Conservation (phyloP, 2,888 invertebrate species). For the Drosophila neotestacea region DNA sequence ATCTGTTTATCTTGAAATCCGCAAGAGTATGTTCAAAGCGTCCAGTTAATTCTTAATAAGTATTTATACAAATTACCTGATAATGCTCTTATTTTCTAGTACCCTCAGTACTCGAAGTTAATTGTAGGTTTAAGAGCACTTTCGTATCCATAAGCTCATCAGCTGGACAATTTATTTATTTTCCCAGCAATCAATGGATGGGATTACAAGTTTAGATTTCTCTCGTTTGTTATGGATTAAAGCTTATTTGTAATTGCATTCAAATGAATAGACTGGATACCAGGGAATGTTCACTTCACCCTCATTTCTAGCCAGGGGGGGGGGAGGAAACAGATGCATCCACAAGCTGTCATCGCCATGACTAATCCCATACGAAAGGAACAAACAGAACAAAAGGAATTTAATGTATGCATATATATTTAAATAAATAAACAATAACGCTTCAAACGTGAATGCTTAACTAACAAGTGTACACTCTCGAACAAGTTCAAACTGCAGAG, state of each 20-base stretch:
- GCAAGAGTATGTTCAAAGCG: neutral
- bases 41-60: neutral
- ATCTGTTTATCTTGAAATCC: neutral
- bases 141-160: conserved; percentile 1
- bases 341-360: conserved; percentile 12
- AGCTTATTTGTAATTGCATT: conserved; percentile 39
- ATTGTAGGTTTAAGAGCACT: neutral
- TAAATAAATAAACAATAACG: neutral
- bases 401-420: neutral
- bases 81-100: neutral
- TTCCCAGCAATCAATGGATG: conserved; percentile 7
- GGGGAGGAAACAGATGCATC: neutral
- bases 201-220: conserved; percentile 15
- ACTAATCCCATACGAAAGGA: conserved; percentile 27
- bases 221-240: conserved; percentile 2
- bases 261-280: conserved; percentile 18
- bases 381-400: neutral
- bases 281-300: too few relatives aligned
- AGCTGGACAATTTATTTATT: conserved; percentile 10
- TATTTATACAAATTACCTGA: neutral
- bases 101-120: neutral
- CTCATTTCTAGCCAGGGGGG: too few relatives aligned
- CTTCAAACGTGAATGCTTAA: neutral
- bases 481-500: neutral
- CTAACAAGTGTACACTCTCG: neutral